Base-by-base conservation (phyloP, 2,797 vertebrate species). In the Phrynocephalus forsythii region DNA sequence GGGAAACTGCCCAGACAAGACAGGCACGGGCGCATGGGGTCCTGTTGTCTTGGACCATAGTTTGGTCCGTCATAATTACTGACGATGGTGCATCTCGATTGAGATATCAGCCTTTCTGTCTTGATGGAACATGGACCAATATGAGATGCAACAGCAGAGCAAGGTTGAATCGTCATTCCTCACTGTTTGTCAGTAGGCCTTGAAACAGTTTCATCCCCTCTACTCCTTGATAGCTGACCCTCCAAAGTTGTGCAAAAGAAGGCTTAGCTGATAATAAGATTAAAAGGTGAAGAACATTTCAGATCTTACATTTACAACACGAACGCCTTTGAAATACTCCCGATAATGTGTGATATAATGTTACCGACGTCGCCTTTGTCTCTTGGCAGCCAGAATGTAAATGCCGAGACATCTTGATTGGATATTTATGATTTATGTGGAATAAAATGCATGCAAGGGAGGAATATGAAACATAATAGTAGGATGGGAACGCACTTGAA, bases 351-450 rank as follows among this genome's bases (percentile, higher is more conserved):
- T 4, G 3, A 86, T 79, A 60, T 69, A 75, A 69, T 48, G 15
- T 28, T 48, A 0, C 0, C 30, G 18, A 73, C 3, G 16, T 22
- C 79, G 18, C 6, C 82, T 1, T 56, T 63, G 0, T 88, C 86
- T 11, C 63, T 1, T 48, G 82, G 48, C 81, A 87, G 85, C 0
- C 38, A 28, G 33, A 85, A 89, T 81, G 68, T 73, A 20, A 60
- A 90, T 75, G 78, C 78, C 78, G 24, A 72, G 83, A 81, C 87
- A 60, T 44, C 83, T 88, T 88, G 83, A 88, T 82, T 85, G 87
- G 71, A 68, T 86, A 79, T 87, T 90, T 90, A 84, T 87, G 86
- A 84, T 90, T 28, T 66, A 77, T 90, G 85, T 69, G 82, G 72
- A 90, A 84, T 87, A 80, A 87, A 90, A 81, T 50, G 66, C 69